Evolutionary conservation across 2,888 invertebrate genomes (phyloP).

Genomic region (Caenorhabditis drosophilae): DNA sequence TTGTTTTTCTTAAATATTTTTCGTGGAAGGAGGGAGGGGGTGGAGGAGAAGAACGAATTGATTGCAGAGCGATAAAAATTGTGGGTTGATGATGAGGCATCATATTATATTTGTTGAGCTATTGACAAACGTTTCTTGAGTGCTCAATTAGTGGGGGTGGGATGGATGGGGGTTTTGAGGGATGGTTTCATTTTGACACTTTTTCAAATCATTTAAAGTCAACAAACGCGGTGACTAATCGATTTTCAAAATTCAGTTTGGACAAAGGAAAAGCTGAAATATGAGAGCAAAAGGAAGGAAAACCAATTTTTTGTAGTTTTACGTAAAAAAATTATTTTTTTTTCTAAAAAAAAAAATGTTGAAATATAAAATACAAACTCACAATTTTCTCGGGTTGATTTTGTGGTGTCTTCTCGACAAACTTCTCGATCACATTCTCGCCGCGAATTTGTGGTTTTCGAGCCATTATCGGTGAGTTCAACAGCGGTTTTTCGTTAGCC

Average conservation of each 20-base stretch:
- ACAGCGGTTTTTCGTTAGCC: conserved; percentile 10
- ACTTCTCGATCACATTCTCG: conserved; percentile 35
- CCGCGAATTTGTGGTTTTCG: conserved; percentile 43
- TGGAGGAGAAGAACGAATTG: no score
- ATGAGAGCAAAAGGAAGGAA: neutral
- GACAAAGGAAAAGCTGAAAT: no score
- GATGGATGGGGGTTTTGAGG: neutral
- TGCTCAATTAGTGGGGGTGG: neutral
- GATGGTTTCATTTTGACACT: conserved; percentile 16
- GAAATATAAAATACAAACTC: neutral
- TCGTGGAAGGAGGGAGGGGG: no score
- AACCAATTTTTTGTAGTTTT: no score
- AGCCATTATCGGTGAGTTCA: conserved; percentile 14
- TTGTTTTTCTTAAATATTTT: neutral
- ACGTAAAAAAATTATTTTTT: neutral
- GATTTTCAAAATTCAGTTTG: no score
- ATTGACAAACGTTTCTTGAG: conserved; percentile 8
- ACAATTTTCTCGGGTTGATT: conserved; percentile 26
- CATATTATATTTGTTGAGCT: conserved; percentile 12
- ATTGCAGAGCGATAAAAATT: neutral
- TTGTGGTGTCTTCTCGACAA: conserved; percentile 45
- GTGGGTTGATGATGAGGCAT: neutral
- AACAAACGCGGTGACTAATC: no score
- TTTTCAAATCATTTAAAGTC: conserved; percentile 10
- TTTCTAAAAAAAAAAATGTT: neutral